A percentile compares a stretch with the other conserved stretches of the same genome.
These are phyloP conservation scores for Ophonus ardosiacus DNA, from an alignment of 2,888 invertebrate species.

Conservation along the genomic window DNA sequence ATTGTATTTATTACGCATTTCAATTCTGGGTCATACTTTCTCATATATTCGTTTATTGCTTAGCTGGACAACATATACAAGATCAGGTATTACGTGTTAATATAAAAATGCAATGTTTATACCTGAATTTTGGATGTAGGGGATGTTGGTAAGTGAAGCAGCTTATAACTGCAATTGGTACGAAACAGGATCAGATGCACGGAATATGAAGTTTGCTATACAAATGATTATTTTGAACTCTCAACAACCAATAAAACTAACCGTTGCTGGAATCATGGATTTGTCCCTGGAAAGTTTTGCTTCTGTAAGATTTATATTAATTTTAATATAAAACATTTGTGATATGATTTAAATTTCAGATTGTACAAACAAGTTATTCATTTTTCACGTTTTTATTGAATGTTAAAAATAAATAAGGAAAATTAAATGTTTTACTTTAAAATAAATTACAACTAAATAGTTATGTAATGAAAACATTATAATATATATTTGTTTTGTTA, in stretches of 20 bases:
- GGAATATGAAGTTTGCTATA: neutral
- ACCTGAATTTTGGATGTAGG: neutral
- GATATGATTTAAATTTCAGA: neutral
- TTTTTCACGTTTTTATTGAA: neutral
- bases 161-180: neutral
- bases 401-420: neutral
- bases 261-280: neutral
- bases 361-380: neutral
- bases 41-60: constrained; percentile 6
- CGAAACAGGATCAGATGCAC: neutral
- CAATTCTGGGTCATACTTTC: neutral
- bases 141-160: neutral
- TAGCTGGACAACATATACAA: constrained; percentile 16
- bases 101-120: too few species aligned
- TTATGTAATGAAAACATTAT: neutral
- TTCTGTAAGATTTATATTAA: neutral
- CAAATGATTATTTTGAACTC: neutral
- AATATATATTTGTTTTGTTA: too few species aligned
- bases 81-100: neutral
- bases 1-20: neutral
- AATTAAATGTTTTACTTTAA: neutral
- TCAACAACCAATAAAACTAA: neutral
- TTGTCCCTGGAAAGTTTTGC: neutral
- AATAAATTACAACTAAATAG: neutral
- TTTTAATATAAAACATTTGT: neutral